These are phyloP conservation scores for Melinopterus prodromus DNA, from an alignment of 2,888 invertebrate genomes.

Conservation along the genomic window DNA sequence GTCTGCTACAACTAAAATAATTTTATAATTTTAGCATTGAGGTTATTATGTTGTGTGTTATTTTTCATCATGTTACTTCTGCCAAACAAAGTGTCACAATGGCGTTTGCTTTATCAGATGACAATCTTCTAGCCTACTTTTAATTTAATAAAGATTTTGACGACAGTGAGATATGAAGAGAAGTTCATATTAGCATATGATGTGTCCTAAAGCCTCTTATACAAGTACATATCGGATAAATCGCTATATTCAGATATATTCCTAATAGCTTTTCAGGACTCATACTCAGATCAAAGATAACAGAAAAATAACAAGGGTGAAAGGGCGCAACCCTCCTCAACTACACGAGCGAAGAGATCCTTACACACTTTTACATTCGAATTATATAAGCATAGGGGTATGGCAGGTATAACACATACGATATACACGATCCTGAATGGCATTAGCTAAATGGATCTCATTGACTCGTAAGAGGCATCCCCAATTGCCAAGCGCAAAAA, in stretches of 20 bases:
- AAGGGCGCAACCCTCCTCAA: neutral
- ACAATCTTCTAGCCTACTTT: no score
- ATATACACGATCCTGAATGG: conserved; percentile 37
- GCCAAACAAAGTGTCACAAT: no score
- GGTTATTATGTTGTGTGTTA: no score
- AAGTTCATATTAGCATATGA: no score
- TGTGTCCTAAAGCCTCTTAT: neutral
- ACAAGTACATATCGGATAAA: no score
- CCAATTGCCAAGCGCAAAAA: conserved; percentile 35
- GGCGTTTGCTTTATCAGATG: no score
- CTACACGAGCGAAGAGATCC: neutral
- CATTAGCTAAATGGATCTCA: conserved; percentile 47
- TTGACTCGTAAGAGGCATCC: conserved; percentile 46
- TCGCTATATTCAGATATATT: neutral
- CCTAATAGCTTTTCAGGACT: neutral
- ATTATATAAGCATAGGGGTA: conserved; percentile 21
- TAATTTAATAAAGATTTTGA: no score
- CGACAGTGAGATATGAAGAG: no score
- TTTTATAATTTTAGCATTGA: no score
- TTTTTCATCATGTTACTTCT: no score
- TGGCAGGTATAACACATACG: conserved; percentile 25
- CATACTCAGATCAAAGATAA: neutral
- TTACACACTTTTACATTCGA: neutral
- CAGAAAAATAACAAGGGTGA: neutral
- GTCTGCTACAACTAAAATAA: no score